Base-by-base conservation (phyloP, 2,113 vertebrate genomes). In the Megalops atlanticus region DNA sequence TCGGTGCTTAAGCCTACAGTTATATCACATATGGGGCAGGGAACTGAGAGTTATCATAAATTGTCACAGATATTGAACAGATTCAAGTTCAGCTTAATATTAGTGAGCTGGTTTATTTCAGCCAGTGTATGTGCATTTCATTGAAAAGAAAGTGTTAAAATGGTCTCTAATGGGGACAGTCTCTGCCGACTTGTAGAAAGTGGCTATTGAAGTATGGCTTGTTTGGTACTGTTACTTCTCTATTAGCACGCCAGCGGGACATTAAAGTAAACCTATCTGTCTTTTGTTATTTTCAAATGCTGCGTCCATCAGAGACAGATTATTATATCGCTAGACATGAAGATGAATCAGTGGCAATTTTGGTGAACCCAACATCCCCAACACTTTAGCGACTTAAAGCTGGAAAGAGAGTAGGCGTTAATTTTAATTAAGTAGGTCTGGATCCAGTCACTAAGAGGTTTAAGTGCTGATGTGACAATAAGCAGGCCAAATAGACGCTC, bases 381-480 rank as follows among this genome's bases (percentile, higher is more conserved):
- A 12, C 16, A 10, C 18, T 77, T 38, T 31, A 69, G 16, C 40
- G 24, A 21, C 36, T 79, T 79, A 31, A 41, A n/a, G 7, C 16
- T 68, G 6, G n/a, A 70, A 35, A 43, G 47, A 16, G 41, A 45
- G 74, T 76, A 35, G 41, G 47, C 11, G 27, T 33, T 72, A 33
- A 76, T 69, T 77, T 81, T 81, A 81, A 77, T 70, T 38, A 81
- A 81, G 73, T 69, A 68, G 45, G 75, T 74, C 68, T 77, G 54
- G 49, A 15, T 78, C 45, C 14, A 36, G 31, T 68, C 40, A 6
- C 75, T 74, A 43, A 83, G 69, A 38, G 71, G 76, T 43, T 73
- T 64, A 74, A 69, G 77, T 79, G 77, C 82, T 75, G 49, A 76
- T 79, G 74, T 84, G 77, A 82, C 77, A 78, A 75, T 81, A 82